These are phyloP conservation scores for Lysandra bellargus DNA, from an alignment of 2,888 invertebrate genomes.

Conservation along the genomic window DNA sequence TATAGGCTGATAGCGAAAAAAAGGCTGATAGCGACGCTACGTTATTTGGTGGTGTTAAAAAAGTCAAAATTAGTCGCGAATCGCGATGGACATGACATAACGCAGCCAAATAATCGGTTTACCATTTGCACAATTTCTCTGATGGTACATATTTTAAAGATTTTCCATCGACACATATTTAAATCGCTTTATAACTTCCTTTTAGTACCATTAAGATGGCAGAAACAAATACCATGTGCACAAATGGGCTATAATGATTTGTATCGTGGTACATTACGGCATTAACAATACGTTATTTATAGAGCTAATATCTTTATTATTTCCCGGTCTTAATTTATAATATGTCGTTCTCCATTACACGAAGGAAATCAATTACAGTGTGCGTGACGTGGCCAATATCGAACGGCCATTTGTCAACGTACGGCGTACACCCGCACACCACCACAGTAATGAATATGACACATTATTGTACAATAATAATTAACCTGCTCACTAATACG, in stretches of 20 bases:
- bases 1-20: too few relatives aligned
- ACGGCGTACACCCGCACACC: slow-evolving; percentile 53
- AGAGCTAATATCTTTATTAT: slow-evolving; percentile 31
- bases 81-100: background rate
- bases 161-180: background rate
- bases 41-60: too few relatives aligned
- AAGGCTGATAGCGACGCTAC: too few relatives aligned
- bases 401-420: slow-evolving; percentile 62
- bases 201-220: background rate
- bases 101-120: background rate
- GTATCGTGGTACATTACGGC: slow-evolving; percentile 19
- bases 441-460: slow-evolving; percentile 60
- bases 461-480: slow-evolving; percentile 40
- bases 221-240: background rate
- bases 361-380: slow-evolving; percentile 60
- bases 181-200: background rate
- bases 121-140: background rate
- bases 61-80: too few relatives aligned
- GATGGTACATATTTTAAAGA: background rate
- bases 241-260: slow-evolving; percentile 38
- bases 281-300: slow-evolving; percentile 31
- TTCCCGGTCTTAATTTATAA: slow-evolving; percentile 36
- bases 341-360: slow-evolving; percentile 48
- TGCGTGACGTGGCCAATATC: slow-evolving; percentile 62
- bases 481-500: slow-evolving; percentile 37